These are phyloP conservation scores for Craniophora ligustri DNA, from an alignment of 2,888 invertebrate species.

Conservation along the genomic window DNA sequence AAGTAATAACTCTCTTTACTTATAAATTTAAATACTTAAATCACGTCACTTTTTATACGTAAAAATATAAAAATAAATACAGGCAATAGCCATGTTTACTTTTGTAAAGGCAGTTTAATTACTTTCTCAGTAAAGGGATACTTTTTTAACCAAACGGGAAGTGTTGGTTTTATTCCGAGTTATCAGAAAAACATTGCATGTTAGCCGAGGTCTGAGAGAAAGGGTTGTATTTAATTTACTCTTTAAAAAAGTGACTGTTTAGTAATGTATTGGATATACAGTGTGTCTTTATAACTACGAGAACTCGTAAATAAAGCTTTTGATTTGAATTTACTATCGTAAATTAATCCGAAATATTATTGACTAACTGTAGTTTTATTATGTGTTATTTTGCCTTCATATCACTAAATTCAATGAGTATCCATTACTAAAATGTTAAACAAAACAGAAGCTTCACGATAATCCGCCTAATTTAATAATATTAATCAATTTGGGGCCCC, in stretches of 20 bases:
- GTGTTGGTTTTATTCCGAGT: conserved; percentile 10
- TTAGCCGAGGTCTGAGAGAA: conserved; percentile 3
- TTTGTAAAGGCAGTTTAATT: too few species aligned
- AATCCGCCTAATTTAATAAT: conserved; percentile 32
- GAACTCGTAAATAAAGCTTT: not conserved
- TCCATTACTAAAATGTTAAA: not conserved
- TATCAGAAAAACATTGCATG: conserved; percentile 45
- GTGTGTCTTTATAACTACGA: not conserved
- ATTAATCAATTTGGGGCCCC: conserved; percentile 69
- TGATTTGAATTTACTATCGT: too few species aligned
- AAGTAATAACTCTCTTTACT: too few species aligned
- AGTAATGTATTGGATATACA: conserved; percentile 19
- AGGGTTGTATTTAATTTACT: conserved; percentile 12
- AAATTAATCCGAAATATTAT: too few species aligned
- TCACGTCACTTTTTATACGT: too few species aligned
- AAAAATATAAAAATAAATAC: too few species aligned
- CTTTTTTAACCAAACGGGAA: conserved; percentile 36
- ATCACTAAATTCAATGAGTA: too few species aligned
- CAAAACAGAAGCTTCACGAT: conserved; percentile 23
- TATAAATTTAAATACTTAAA: too few species aligned
- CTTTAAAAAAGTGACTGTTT: conserved; percentile 26
- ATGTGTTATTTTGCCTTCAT: too few species aligned
- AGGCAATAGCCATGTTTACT: too few species aligned
- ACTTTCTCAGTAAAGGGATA: conserved; percentile 6
- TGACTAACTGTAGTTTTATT: too few species aligned